Base-by-base conservation (phyloP, 2,113 vertebrate genomes). In the Raja brachyura region DNA sequence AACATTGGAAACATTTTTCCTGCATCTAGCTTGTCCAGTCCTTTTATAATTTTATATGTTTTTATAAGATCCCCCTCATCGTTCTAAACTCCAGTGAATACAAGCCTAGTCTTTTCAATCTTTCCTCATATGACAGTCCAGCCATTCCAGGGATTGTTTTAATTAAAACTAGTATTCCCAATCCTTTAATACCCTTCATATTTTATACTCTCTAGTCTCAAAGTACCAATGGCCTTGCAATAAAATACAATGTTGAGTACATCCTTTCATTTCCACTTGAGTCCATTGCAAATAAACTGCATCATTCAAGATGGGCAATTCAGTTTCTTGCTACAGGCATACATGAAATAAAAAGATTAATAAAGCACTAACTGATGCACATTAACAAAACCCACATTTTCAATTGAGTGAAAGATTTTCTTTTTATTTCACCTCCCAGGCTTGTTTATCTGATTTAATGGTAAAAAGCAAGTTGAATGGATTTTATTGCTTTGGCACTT, bases 271-370 rank as follows among this genome's bases (percentile, higher is more conserved):
- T 90, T 90, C 86, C 63, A 20, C 22, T 73, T 54, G 90, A 73
- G 14, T 73, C 39, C 39, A 54, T 92, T 73, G 90, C 22, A 54
- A 39, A 73, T 92, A 54, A 92, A 73, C 63, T 88, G 90, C 4
- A 92, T 92, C 33, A 11, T 33, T 92, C 68, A 54, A 74, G 68
- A 28, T 33, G 70, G 3, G 5, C 59, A 90, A 48, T 73, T 73
- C 73, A 18, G 33, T n/a, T 92, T 74, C 68, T 92, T 92, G 33
- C 68, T 48, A 10, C 9, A 48, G 68, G 90, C 66, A 18, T 88
- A 88, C 16, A 88, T 88, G 59, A 88, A 88, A 88, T 88, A 88
- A 63, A 63, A 63, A 88, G 59, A n/a, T 63, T 6, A 61, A 86
- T 66, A 88, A 63, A 63, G 28, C 28, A 66, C 13, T 31, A 88